phyloP scores from a whole-genome alignment of 2,113 vertebrate genomes.

The Chloroceryle aenea region DNA sequence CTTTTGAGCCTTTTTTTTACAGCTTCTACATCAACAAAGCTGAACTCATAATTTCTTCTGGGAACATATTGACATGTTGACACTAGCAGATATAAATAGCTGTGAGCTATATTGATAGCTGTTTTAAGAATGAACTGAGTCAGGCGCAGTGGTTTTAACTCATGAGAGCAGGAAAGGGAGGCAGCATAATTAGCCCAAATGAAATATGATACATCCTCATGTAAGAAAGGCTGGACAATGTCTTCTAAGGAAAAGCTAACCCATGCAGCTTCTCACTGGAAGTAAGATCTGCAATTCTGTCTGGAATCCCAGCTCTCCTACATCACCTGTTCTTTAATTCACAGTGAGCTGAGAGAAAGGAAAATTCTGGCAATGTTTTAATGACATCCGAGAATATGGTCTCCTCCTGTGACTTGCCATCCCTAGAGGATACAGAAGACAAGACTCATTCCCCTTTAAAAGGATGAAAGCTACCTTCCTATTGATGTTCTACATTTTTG shows the following conservation, averaged over 20 bases:
- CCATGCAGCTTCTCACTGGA: not conserved
- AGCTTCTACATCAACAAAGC: too few species aligned
- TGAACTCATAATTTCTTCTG: not conserved
- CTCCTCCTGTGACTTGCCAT: not conserved
- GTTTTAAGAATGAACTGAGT: constrained; percentile 24
- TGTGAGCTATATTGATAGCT: constrained; percentile 22
- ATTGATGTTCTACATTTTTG: not conserved
- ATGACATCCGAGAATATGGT: not conserved
- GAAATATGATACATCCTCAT: constrained; percentile 66
- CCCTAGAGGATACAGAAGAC: not conserved
- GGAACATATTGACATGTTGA: constrained; percentile 69
- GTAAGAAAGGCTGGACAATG: not conserved
- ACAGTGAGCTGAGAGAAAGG: not conserved
- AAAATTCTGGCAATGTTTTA: not conserved
- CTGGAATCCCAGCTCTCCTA: not conserved
- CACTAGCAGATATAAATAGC: constrained; percentile 72
- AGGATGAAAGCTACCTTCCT: not conserved
- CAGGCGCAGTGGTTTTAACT: constrained; percentile 75
- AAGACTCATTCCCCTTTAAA: not conserved
- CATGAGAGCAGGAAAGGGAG: constrained; percentile 46
- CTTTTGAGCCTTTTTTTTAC: not conserved
- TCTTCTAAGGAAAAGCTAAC: constrained; percentile 30
- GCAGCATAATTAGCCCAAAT: constrained; percentile 49
- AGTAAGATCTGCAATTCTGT: not conserved
- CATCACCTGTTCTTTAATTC: constrained; percentile 4